Conservation (phyloP, 37 sponge, comb jelly and placozoan species). For the Axinella damicornis region DNA sequence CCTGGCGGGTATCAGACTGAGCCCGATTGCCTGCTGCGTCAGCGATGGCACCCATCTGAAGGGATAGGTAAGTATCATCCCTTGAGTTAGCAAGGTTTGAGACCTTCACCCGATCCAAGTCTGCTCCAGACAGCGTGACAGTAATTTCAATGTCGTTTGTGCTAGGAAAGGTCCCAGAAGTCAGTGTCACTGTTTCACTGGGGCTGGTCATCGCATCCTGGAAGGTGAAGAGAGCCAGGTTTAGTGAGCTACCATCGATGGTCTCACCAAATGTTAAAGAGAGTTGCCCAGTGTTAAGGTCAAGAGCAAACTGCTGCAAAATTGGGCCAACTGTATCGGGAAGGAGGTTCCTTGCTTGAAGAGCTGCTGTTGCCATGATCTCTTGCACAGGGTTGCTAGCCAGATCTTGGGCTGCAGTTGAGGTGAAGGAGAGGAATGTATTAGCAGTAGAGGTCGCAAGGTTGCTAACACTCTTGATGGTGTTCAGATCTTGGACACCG, state of each 20-base stretch:
- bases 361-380: conserved; percentile 42
- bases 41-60: conserved; percentile 30
- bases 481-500: conserved; percentile 64
- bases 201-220: conserved; percentile 36
- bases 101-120: conserved; percentile 77
- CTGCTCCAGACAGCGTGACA: conserved; percentile 54
- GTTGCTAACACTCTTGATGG: conserved; percentile 39
- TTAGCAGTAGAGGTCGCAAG: conserved; percentile 59
- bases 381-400: conserved; percentile 64
- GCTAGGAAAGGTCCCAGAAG: conserved; percentile 26
- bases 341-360: conserved; percentile 42
- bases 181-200: conserved; percentile 25
- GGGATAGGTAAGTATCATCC: conserved; percentile 64
- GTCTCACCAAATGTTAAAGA: conserved; percentile 73
- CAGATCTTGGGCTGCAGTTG: conserved; percentile 77
- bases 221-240: conserved; percentile 36
- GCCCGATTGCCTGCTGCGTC: conserved; percentile 55
- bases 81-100: conserved; percentile 44
- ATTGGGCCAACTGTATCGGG: conserved; percentile 75
- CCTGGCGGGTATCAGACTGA: conserved; percentile 2
- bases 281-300: conserved; percentile 79
- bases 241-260: conserved; percentile 46
- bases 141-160: conserved; percentile 40
- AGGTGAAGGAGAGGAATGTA: conserved; percentile 78
- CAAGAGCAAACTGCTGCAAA: conserved; percentile 60